Evolutionary conservation across 2,888 invertebrate species (phyloP).

Genomic region (Leptinotarsa haldemani): DNA sequence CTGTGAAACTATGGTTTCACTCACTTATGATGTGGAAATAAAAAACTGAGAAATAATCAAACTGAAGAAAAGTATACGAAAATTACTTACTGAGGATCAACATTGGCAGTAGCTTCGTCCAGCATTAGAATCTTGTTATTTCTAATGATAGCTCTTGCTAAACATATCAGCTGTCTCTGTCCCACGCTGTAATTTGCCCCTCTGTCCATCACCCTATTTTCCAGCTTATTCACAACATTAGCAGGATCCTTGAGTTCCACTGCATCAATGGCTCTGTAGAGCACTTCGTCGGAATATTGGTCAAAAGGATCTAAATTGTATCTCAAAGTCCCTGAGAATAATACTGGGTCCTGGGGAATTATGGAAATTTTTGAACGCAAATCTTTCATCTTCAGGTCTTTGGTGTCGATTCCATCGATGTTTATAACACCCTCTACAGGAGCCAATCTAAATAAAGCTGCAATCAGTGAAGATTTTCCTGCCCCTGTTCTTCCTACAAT

Average conservation of each 20-base stretch:
- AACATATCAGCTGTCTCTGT: constrained; percentile 88
- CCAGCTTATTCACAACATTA: constrained; percentile 71
- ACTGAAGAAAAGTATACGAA: no score
- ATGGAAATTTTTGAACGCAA: constrained; percentile 70
- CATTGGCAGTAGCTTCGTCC: constrained; percentile 94
- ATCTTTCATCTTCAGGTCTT: constrained; percentile 70
- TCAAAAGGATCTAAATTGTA: constrained; percentile 82
- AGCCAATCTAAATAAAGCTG: constrained; percentile 82
- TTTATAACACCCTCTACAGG: constrained; percentile 76
- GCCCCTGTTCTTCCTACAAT: constrained; percentile 88
- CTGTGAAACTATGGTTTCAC: no score
- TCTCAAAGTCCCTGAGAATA: constrained; percentile 76
- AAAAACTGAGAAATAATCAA: no score
- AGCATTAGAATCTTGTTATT: constrained; percentile 87
- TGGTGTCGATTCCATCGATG: constrained; percentile 77
- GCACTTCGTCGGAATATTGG: constrained; percentile 74
- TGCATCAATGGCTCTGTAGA: constrained; percentile 80
- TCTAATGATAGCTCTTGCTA: constrained; percentile 87
- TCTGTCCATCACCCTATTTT: constrained; percentile 79
- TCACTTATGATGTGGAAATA: no score
- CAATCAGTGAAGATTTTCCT: constrained; percentile 83
- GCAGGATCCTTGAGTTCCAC: constrained; percentile 80
- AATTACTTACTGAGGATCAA: constrained; percentile 80
- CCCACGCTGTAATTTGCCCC: constrained; percentile 89
- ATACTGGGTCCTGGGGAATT: constrained; percentile 68